Evolutionary conservation across 2,888 invertebrate genomes (phyloP), one percentile per base, ranked within the genome.

Genomic region (Acrocyrtus sp.): DNA sequence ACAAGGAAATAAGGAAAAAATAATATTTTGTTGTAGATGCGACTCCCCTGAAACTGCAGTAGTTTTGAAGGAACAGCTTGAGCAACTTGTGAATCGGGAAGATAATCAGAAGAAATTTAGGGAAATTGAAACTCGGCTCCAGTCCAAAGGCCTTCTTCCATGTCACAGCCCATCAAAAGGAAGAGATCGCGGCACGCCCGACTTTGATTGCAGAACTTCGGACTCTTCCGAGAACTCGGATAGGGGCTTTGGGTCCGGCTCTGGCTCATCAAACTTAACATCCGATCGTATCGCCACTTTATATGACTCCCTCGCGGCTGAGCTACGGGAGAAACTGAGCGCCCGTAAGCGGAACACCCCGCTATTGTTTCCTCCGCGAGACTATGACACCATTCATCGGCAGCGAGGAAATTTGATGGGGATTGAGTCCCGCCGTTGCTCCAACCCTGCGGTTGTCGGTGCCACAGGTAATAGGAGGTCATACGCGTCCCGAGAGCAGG

Each of bases 41-140:
- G 98, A 98, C 85, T 95, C 95, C 10, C 91, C 95, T 78, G 93
- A 95, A 83, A 98, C 97, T 21, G 97, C 98, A 0, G 90, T 92
- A 75, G 89, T 95, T 83, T 88, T 98, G 70, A 92, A 91, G 83
- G 89, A 91, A 12, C 96, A 96, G 82, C 86, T 98, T 72, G 92
- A 93, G 85, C 89, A 91, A 8, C 85, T 98, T 69, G 83, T 94
- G 81, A 90, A 92, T 80, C 85, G 92, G 76, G 92, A 96, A 39
- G 92, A 95, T 83, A 92, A 94, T 86, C 90, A 93, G 86, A 90
- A 93, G 85, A 91, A 95, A 78, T 91, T 95, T 82, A 88, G 89
- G 1, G 92, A 93, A 82, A 90, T 95, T 63, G 95, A 96, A 84
- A 87, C 86, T 41, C 82, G 88, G 56, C 83, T 89, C 63, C 82